Evolutionary conservation across 2,797 vertebrate genomes (phyloP).

Genomic region (Chrysolophus pictus): DNA sequence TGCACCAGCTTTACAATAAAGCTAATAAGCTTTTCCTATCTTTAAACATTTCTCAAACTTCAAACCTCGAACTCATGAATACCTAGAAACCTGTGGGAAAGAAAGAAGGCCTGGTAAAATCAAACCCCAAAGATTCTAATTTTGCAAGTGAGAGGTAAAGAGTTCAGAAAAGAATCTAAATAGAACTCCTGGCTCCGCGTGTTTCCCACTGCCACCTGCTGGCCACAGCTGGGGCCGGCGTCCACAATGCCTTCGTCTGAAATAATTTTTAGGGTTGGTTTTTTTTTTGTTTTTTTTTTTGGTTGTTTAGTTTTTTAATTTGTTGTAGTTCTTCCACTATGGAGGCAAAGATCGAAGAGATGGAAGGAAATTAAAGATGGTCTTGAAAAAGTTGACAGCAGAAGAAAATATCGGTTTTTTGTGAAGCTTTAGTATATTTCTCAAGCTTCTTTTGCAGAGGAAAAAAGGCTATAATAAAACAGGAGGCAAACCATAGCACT

Average conservation of each 20-base stretch:
- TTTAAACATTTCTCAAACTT: not conserved
- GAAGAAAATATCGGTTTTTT: fast-evolving
- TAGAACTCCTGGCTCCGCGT: not conserved
- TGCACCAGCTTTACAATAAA: not conserved
- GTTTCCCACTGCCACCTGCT: conserved; percentile 65
- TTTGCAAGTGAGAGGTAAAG: not conserved
- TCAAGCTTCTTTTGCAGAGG: not conserved
- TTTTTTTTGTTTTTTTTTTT: not conserved
- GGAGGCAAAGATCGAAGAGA: not conserved
- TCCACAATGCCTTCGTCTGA: not conserved
- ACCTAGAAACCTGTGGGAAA: not conserved
- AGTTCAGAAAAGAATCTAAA: not conserved
- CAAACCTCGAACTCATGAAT: not conserved
- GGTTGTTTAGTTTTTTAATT: too few species aligned
- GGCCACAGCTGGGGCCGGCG: not conserved
- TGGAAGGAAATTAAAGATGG: fast-evolving
- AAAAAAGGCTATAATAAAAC: not conserved
- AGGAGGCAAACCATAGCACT: fast-evolving
- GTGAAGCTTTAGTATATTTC: not conserved
- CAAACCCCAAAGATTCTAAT: not conserved
- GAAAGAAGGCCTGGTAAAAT: not conserved
- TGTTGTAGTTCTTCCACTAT: not conserved
- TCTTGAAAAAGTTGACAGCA: fast-evolving
- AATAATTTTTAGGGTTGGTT: too few species aligned
- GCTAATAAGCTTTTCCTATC: not conserved